Base-by-base conservation (phyloP, 2,888 invertebrate genomes). In the Scelioninae gen. 2 region DNA sequence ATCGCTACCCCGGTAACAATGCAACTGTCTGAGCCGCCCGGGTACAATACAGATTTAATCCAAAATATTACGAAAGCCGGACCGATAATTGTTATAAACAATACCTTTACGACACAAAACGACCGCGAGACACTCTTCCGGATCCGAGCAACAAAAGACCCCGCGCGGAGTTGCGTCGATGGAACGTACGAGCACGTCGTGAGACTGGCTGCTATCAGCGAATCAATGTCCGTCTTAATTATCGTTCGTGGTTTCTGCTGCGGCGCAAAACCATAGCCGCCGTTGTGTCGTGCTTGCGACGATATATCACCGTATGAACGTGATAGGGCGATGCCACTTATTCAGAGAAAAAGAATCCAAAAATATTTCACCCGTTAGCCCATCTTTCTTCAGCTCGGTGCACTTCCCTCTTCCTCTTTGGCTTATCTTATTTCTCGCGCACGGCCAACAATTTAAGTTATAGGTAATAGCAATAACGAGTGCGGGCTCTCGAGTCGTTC, bases 211-310 rank as follows among this genome's bases (percentile, higher is more conserved):
- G 77, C 82, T 83, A 85, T 85, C 84, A 80, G 80, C 81, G 77
- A 81, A 85, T 85, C 85, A 83, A 82, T 84, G 84, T 85, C 82
- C 82, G 84, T 85, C 85, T 85, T 85, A 85, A 85, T 85, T 85
- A 85, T 85, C 85, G 82, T 84, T 82, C 82, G 80, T 77, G 78
- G 79, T 79, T 79, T 79, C 78, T 77, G 75, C 77, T 55, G 52
- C 71, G 73, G 71, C 61, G 71, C 65, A 60, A 71, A 61, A 67
- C 75, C 63, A 35, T 67, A 69, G 64, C 57, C 67, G 43, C 46
- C 53, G 58, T 55, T 33, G 53, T 60, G 69, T 65, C 57, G 46
- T 65, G 57, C 37, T 48, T 45, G 46, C 63, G 52, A 64, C 76
- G 68, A 77, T 78, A 74, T 76, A 77, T 78, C 76, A 77, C 69